These are phyloP conservation scores for Hyppa rectilinea DNA, from an alignment of 2,888 invertebrate species.

Conservation along the genomic window DNA sequence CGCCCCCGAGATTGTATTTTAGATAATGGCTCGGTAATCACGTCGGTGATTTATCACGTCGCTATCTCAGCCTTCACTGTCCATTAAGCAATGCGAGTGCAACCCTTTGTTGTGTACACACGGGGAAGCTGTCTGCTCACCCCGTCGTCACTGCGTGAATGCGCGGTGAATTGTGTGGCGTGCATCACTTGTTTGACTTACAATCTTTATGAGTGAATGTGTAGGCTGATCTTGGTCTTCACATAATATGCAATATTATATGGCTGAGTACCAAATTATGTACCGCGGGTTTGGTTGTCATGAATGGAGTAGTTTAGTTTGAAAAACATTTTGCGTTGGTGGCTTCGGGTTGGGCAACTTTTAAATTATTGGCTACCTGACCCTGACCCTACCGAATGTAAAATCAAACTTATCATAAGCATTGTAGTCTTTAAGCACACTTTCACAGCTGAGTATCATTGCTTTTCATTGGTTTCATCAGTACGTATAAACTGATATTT, in stretches of 20 bases:
- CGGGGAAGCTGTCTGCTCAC: conserved; percentile 54
- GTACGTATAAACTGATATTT: too few relatives aligned
- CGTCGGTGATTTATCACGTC: conserved; percentile 89
- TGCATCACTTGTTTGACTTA: conserved; percentile 53
- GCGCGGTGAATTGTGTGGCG: conserved; percentile 45
- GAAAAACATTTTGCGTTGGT: too few relatives aligned
- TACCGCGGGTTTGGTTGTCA: neutral
- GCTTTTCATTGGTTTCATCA: too few relatives aligned
- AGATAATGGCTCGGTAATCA: conserved; percentile 90
- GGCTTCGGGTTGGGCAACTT: too few relatives aligned
- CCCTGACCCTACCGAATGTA: too few relatives aligned
- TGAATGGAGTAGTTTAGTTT: neutral
- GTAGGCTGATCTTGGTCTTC: neutral
- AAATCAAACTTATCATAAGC: too few relatives aligned
- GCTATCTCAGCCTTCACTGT: conserved; percentile 90
- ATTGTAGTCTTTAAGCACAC: too few relatives aligned
- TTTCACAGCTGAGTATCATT: too few relatives aligned
- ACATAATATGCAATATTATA: too few relatives aligned
- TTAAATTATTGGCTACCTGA: too few relatives aligned
- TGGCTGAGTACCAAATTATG: too few relatives aligned
- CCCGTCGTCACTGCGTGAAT: conserved; percentile 38
- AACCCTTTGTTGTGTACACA: conserved; percentile 84
- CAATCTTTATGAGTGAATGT: conserved; percentile 46
- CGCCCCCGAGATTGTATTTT: conserved; percentile 88
- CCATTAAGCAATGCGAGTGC: conserved; percentile 89